Evolutionary conservation across 2,113 vertebrate genomes (phyloP).

Genomic region (Apteryx mantelli): DNA sequence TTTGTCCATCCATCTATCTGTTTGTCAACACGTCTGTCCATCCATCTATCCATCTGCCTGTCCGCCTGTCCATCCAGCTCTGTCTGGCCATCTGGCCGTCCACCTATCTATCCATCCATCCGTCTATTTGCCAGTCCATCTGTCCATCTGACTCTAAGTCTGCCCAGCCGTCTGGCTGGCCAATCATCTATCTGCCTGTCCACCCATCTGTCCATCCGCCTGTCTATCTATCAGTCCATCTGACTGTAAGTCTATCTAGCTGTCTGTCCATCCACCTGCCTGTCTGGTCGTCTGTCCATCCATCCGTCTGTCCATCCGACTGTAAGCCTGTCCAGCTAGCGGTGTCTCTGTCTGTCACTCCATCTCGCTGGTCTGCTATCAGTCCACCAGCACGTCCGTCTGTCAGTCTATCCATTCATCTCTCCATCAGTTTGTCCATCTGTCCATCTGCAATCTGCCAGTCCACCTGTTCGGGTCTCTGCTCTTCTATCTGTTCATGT

Average conservation of each 20-base stretch:
- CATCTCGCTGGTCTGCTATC: no score
- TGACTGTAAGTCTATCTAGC: accelerated
- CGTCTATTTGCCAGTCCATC: neutral
- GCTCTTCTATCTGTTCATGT: neutral
- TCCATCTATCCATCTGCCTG: neutral
- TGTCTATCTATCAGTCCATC: accelerated
- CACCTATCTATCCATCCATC: neutral
- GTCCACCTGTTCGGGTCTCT: no score
- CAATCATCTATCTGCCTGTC: neutral
- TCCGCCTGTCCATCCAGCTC: neutral
- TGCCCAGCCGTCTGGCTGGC: no score
- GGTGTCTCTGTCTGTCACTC: neutral
- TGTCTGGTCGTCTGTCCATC: accelerated
- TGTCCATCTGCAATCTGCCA: neutral
- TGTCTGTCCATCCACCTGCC: accelerated
- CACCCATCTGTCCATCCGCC: neutral
- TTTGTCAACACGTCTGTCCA: neutral
- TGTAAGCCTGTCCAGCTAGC: neutral
- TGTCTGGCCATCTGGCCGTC: neutral
- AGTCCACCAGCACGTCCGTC: neutral
- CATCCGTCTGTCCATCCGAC: accelerated
- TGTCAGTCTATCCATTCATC: accelerated
- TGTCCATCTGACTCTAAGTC: neutral
- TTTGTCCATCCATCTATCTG: no score
- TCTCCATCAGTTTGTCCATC: neutral